Evolutionary conservation across 2,888 invertebrate species (phyloP).

Genomic region (Ennomos fuscantarius): DNA sequence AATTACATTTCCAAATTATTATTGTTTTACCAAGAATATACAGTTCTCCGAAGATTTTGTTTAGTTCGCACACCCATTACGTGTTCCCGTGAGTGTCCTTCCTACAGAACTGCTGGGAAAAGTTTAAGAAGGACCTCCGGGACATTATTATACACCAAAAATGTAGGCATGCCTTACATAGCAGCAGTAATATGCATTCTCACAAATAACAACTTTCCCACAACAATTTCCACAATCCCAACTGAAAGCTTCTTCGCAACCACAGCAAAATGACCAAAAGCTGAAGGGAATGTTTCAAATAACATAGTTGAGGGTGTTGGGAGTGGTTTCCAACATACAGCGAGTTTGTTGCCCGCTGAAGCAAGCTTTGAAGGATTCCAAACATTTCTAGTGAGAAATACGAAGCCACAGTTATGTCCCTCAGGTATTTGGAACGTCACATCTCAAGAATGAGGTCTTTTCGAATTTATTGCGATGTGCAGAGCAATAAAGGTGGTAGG

Average conservation of each 20-base stretch:
- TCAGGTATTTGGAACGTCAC: slow-evolving; percentile 34
- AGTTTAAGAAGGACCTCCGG: no score
- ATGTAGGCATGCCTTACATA: no score
- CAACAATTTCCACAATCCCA: slow-evolving; percentile 29
- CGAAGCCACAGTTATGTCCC: slow-evolving; percentile 31
- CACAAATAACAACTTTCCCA: slow-evolving; percentile 19
- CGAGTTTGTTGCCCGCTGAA: slow-evolving; percentile 41
- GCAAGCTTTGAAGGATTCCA: slow-evolving; percentile 58
- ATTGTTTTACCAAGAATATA: no score
- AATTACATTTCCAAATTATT: no score
- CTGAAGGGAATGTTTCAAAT: slow-evolving; percentile 48
- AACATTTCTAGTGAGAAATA: slow-evolving; percentile 50
- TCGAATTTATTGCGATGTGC: slow-evolving; percentile 33
- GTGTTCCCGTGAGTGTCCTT: no score
- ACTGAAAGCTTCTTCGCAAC: slow-evolving; percentile 25
- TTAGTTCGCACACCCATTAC: no score
- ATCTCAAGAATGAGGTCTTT: slow-evolving; percentile 28
- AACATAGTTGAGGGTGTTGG: slow-evolving; percentile 48
- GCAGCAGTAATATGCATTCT: no score
- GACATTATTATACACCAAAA: no score
- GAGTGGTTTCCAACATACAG: slow-evolving; percentile 49
- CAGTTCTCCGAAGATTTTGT: no score
- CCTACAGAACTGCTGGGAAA: no score
- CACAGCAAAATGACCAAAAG: slow-evolving; percentile 42
- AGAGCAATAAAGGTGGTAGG: slow-evolving; percentile 23